These are phyloP conservation scores for Venturia canescens DNA, from an alignment of 1,140 invertebrate genomes.

Conservation along the genomic window DNA sequence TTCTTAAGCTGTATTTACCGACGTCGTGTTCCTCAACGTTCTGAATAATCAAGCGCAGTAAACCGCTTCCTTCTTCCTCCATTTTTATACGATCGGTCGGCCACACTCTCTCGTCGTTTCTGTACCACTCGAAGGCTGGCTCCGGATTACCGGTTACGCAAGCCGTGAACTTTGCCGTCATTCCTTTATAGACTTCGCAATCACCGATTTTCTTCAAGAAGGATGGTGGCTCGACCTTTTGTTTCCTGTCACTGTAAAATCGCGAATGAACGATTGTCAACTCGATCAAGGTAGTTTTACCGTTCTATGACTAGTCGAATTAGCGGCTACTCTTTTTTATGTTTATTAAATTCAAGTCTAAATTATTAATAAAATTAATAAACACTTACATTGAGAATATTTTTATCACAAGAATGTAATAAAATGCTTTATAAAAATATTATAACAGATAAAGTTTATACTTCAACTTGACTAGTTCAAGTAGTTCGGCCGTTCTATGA, in stretches of 20 bases:
- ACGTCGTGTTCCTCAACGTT: slow-evolving; percentile 87
- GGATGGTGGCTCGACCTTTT: slow-evolving; percentile 88
- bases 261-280: slow-evolving; percentile 38
- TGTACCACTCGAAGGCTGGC: slow-evolving; percentile 91
- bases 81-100: slow-evolving; percentile 88
- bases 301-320: too few species aligned
- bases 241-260: slow-evolving; percentile 80
- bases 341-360: too few species aligned
- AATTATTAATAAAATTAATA: too few species aligned
- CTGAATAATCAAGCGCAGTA: slow-evolving; percentile 86
- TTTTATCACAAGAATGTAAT: too few species aligned
- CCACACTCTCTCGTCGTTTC: slow-evolving; percentile 87
- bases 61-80: slow-evolving; percentile 88
- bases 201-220: slow-evolving; percentile 94
- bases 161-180: slow-evolving; percentile 94
- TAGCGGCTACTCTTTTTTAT: too few species aligned
- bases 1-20: slow-evolving; percentile 88
- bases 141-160: slow-evolving; percentile 91
- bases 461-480: too few species aligned
- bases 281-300: too few species aligned
- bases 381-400: too few species aligned
- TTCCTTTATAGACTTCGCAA: slow-evolving; percentile 90
- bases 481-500: too few species aligned
- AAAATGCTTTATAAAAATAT: too few species aligned
- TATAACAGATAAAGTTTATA: too few species aligned